Conservation (phyloP, 2,888 invertebrate species). For the Thereva nobilitata region DNA sequence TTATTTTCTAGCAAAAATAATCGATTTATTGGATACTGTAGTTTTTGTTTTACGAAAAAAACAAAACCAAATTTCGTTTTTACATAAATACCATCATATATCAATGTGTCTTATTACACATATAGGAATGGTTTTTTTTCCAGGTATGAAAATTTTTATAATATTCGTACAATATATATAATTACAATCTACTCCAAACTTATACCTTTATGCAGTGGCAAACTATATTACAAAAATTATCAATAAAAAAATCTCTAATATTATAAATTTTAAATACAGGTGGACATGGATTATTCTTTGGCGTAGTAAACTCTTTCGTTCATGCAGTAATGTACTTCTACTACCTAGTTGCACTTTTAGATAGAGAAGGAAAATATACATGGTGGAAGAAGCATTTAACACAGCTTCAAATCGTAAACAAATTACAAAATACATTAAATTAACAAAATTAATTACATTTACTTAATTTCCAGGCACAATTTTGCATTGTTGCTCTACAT, state of each 20-base stretch:
- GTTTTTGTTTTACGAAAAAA: too few species aligned
- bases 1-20: too few species aligned
- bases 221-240: not conserved
- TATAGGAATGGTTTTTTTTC: too few species aligned
- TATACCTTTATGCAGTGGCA: not conserved
- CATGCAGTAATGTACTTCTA: constrained; percentile 80
- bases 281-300: constrained; percentile 69
- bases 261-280: not conserved
- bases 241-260: not conserved
- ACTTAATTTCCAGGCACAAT: constrained; percentile 62
- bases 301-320: constrained; percentile 71
- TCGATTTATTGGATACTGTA: too few species aligned
- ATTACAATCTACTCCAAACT: not conserved
- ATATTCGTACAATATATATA: not conserved
- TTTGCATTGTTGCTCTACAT: constrained; percentile 62
- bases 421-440: not conserved
- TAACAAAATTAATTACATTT: not conserved
- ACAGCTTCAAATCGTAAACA: constrained; percentile 66
- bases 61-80: too few species aligned
- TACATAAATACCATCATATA: too few species aligned
- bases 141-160: not conserved
- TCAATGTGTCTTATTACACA: too few species aligned
- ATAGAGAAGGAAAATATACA: constrained; percentile 68
- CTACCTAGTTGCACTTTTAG: constrained; percentile 72
- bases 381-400: constrained; percentile 84